A percentile compares a stretch with the other conserved stretches of the same genome.
Conservation (phyloP, 2,888 invertebrate genomes). For the Euzophera pinguis region DNA sequence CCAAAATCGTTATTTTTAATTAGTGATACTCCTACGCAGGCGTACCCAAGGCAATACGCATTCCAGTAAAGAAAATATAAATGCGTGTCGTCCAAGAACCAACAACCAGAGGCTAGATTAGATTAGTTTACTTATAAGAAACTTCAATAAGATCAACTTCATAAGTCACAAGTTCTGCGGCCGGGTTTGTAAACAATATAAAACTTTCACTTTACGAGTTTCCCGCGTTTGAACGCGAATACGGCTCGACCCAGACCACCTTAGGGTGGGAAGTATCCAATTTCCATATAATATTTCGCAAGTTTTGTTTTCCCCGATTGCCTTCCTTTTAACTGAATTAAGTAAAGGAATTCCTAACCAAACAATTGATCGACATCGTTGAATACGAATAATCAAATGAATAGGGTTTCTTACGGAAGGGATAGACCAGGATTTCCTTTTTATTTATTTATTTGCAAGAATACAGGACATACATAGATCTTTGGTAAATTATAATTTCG, state of each 20-base stretch:
- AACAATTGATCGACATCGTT: not conserved
- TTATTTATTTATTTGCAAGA: too few species aligned
- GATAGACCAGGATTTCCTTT: too few species aligned
- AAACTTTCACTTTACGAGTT: not conserved
- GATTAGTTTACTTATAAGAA: too few species aligned
- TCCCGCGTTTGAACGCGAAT: not conserved
- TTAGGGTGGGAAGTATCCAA: not conserved
- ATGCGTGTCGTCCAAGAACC: too few species aligned
- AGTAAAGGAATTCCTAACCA: not conserved
- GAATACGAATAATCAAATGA: not conserved
- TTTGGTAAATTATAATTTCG: too few species aligned
- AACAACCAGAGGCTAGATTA: too few species aligned
- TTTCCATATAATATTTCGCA: constrained; percentile 2
- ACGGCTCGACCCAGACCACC: not conserved
- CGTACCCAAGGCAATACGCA: too few species aligned
- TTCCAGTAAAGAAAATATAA: too few species aligned
- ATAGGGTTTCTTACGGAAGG: not conserved
- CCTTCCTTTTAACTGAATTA: not conserved
- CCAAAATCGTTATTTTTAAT: too few species aligned
- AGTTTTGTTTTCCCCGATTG: not conserved
- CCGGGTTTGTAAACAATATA: not conserved
- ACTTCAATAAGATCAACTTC: not conserved
- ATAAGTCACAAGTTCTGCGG: not conserved
- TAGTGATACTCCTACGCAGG: too few species aligned
- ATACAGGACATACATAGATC: too few species aligned